Base-by-base conservation (phyloP, 2,113 vertebrate species). In the Mustela nigripes region DNA sequence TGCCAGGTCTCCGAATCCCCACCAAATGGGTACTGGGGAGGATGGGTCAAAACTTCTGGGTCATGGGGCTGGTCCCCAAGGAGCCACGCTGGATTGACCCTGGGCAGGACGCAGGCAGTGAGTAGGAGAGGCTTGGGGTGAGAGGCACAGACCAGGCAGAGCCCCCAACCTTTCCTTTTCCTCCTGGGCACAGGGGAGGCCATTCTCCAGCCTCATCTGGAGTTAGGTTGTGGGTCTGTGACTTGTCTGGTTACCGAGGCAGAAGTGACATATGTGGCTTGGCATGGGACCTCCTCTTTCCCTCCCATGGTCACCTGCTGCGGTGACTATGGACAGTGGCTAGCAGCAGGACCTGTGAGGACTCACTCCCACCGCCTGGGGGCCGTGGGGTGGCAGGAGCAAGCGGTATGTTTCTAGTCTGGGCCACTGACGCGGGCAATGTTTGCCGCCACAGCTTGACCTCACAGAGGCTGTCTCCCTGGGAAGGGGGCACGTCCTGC, bases 351-450 rank as follows among this genome's bases (percentile, higher is more conserved):
- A 22, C 65, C 50, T 0, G 48, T 15, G 11, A 4, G 14, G 42
- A 45, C 19, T 0, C 8, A 9, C 4, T 10, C 48, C 86, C 7
- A 1, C 31, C 5, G 45, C 62, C 22, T 6, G 16, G 42, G 3
- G 14, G 8, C 10, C 0, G 0, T 5, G 12, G 67, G 15, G 48
- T 7, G 50, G 36, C 26, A 39, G 22, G 3, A 28, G 53, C 5
- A 9, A 48, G 26, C 16, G 4, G 7, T 9, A n/a, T 18, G 1
- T 1, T 63, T 63, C 16, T 16, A 58, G 4, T 21, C n/a, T 0
- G 14, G 9, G 31, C 5, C 5, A 0, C 11, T 4, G 19, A 58
- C 31, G 7, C 12, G 1, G 58, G 67, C 24, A 1, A 0, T 3
- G 50, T 24, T 3, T 7, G 56, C 69, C 0, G 2, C 4, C 69